These are phyloP conservation scores for Marcusenius ussheri DNA, from an alignment of 2,113 vertebrate species.

Conservation along the genomic window DNA sequence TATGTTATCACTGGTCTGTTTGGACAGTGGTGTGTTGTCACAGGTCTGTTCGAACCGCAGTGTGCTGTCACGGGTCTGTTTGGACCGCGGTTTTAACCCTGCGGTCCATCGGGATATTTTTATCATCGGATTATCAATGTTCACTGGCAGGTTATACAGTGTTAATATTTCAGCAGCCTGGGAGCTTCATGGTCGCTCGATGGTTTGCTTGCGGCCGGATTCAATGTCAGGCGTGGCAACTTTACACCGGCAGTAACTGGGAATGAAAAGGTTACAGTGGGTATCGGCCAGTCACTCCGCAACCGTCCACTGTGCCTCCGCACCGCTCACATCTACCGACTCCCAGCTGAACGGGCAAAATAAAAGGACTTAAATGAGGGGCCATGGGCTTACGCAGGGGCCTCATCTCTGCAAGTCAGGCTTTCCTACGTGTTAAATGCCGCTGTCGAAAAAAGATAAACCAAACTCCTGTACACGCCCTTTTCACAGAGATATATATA, in stretches of 20 bases:
- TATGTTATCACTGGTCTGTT: neutral
- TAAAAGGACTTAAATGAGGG: neutral
- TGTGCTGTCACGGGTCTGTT: neutral
- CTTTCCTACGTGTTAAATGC: neutral
- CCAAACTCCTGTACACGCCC: neutral
- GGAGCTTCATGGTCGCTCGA: neutral
- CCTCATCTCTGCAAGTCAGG: neutral
- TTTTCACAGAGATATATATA: neutral
- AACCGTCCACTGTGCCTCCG: neutral
- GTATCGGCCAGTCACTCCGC: neutral
- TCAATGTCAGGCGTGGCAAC: neutral
- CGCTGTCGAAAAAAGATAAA: neutral
- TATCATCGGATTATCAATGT: neutral
- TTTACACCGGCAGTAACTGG: neutral
- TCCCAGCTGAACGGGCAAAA: neutral
- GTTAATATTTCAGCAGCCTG: neutral
- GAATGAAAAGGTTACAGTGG: neutral
- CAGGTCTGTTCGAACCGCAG: neutral
- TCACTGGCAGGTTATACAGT: neutral
- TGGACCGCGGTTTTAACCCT: neutral
- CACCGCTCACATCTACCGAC: neutral
- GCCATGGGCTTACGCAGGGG: neutral
- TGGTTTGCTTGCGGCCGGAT: constrained; percentile 1
- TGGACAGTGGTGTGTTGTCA: neutral
- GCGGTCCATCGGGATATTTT: neutral